Conservation (phyloP, 2,113 vertebrate genomes). For the Anas platyrhynchos region DNA sequence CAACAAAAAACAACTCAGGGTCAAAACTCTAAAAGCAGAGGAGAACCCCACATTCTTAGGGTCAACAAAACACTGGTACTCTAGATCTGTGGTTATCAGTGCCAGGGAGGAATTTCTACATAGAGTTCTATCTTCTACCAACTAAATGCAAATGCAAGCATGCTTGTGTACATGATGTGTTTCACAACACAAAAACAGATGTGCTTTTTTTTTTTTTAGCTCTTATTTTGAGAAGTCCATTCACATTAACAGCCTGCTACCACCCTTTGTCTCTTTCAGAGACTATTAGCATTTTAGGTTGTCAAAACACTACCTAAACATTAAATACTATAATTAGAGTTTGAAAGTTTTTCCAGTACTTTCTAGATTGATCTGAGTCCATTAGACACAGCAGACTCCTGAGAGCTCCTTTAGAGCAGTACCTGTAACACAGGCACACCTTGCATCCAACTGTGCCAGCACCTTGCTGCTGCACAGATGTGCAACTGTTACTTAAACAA, state of each 20-base stretch:
- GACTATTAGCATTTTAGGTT: too few relatives aligned
- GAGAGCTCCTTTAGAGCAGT: not conserved
- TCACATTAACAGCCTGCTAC: not conserved
- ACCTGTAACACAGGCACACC: rapidly evolving
- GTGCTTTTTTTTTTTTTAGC: not conserved
- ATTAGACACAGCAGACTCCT: rapidly evolving
- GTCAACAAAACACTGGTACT: not conserved
- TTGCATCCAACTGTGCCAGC: rapidly evolving
- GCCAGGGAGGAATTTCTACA: not conserved
- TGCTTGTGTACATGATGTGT: not conserved
- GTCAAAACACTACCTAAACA: not conserved
- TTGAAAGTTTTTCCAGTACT: not conserved
- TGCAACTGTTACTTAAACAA: too few relatives aligned
- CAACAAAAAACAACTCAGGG: not conserved
- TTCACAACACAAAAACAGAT: not conserved
- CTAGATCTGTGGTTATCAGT: not conserved
- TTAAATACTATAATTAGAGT: not conserved
- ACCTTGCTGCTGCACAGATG: not conserved
- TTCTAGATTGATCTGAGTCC: not conserved
- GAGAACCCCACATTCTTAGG: not conserved
- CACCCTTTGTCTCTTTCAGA: not conserved
- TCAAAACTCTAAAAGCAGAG: not conserved
- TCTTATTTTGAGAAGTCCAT: not conserved
- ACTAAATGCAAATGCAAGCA: not conserved
- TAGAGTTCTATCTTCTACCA: not conserved